Evolutionary conservation across 2,797 vertebrate genomes (phyloP), one percentile per base, ranked within the genome.

Genomic region (Spinibarbus caldwelli): DNA sequence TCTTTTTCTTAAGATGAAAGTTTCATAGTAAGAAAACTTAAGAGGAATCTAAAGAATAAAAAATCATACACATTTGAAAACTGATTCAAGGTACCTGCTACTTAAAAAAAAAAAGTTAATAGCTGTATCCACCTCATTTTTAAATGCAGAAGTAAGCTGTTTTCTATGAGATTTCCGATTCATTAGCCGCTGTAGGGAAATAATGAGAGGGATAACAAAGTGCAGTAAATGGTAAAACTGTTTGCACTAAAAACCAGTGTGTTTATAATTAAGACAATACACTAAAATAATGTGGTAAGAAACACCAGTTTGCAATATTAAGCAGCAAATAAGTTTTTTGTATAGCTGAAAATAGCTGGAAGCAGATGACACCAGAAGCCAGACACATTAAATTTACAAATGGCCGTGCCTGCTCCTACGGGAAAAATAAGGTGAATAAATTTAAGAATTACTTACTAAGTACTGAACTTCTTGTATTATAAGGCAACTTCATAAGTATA

Each of bases 261-360:
- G 64, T 67, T 67, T 34, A 67, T 67, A 34, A 67, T 67, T 36
- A 67, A 36, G 31, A 67, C 31, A 66, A 66, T 66, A 67, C 64
- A 67, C 36, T 67, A 34, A 67, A 67, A 36, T 34, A 67, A 67
- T 36, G 21, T 67, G 64, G 29, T 19, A 67, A 21, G 64, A 36
- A 34, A 36, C 31, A 67, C 31, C 31, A 67, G 64, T 67, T 36
- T 36, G 31, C 64, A 36, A 67, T 67, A 67, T 34, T 26, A 36
- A 34, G 64, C 31, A 2, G 31, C 17, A 67, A 36, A 64, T 6
- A 17, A 64, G 11, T 12, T 62, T 62, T 26, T 62, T 29, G n/a
- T 62, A 26, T 14, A 59, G 2, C 26, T 64, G 29, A 31, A 31
- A 66, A 66, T 66, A 66, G 64, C 31, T 66, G 14, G 7, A 34